These are phyloP conservation scores for Drosophila parabipectinata DNA, from an alignment of 1,140 invertebrate species.

Conservation along the genomic window DNA sequence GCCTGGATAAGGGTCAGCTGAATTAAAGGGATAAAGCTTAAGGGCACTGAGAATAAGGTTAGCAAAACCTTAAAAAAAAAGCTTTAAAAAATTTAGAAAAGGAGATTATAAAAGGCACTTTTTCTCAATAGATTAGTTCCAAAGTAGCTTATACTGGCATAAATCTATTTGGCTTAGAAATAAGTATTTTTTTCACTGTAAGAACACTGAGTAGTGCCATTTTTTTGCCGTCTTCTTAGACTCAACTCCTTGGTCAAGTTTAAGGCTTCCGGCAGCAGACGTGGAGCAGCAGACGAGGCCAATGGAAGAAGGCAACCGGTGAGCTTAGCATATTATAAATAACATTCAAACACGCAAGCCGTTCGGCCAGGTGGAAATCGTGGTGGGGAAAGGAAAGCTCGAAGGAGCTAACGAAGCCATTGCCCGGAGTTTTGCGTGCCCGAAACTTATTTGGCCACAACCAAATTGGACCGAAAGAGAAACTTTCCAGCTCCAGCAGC, in stretches of 20 bases:
- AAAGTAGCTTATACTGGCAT: too few species aligned
- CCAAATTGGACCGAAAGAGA: conserved; percentile 25
- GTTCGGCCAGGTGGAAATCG: conserved; percentile 64
- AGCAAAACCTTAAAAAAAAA: too few species aligned
- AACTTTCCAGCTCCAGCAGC: conserved; percentile 34
- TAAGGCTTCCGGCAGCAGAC: conserved; percentile 47
- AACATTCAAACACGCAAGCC: conserved; percentile 76
- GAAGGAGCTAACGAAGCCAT: conserved; percentile 67
- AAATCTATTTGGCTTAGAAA: too few species aligned
- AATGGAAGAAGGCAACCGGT: conserved; percentile 8
- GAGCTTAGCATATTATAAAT: conserved; percentile 67
- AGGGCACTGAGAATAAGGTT: not conserved
- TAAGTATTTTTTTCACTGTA: conserved; percentile 1
- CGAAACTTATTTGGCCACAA: conserved; percentile 34
- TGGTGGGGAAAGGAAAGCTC: conserved; percentile 7
- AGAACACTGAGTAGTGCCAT: conserved; percentile 39
- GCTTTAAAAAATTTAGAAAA: too few species aligned
- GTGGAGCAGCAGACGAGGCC: conserved; percentile 4
- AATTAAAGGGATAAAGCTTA: not conserved
- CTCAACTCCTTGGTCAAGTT: conserved; percentile 59
- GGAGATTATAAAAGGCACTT: too few species aligned
- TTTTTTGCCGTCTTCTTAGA: not conserved
- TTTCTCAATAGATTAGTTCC: too few species aligned
- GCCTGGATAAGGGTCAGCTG: not conserved
- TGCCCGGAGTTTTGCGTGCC: conserved; percentile 64